A percentile compares a stretch with the other conserved stretches of the same genome.
phyloP scores from a whole-genome alignment of 2,113 vertebrate genomes.

The Pelvicachromis taeniatus region DNA sequence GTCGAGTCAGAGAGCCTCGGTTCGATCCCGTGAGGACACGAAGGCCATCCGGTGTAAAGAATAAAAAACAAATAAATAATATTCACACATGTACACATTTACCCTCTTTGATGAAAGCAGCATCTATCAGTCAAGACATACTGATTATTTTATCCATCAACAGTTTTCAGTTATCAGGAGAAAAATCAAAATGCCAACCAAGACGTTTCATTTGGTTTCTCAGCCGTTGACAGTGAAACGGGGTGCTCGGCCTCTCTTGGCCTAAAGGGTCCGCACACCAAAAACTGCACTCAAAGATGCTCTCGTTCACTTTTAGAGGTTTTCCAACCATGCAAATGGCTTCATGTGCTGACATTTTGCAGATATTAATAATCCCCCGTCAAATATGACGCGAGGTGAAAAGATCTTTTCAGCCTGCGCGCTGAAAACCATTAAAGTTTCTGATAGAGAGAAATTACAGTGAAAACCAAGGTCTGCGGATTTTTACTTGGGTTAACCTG shows the following conservation, averaged over 20 bases:
- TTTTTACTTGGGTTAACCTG: not conserved
- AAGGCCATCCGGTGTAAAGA: not conserved
- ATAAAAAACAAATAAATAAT: not conserved
- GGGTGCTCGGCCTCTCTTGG: fast-evolving
- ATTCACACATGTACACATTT: not conserved
- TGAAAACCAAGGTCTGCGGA: conserved; percentile 8
- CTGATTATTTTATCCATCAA: not conserved
- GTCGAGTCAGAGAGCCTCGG: not conserved
- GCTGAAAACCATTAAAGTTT: not conserved
- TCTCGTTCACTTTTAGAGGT: not conserved
- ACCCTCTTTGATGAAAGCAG: not conserved
- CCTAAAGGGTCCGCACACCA: not conserved
- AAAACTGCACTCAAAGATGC: fast-evolving
- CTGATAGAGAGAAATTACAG: not conserved
- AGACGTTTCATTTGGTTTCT: not conserved
- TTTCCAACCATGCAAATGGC: not conserved
- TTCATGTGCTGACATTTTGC: not conserved
- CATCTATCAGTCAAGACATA: not conserved
- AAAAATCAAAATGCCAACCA: not conserved
- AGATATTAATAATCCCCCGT: not conserved
- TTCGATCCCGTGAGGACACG: not conserved
- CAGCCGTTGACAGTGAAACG: not conserved
- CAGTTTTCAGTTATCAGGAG: not conserved
- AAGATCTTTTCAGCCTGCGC: not conserved
- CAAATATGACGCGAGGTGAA: not conserved